Percentiles rank a stretch among this genome's conserved stretches.
Evolutionary conservation across 2,888 invertebrate genomes (phyloP).

Genomic region (Chloroclysta siterata): DNA sequence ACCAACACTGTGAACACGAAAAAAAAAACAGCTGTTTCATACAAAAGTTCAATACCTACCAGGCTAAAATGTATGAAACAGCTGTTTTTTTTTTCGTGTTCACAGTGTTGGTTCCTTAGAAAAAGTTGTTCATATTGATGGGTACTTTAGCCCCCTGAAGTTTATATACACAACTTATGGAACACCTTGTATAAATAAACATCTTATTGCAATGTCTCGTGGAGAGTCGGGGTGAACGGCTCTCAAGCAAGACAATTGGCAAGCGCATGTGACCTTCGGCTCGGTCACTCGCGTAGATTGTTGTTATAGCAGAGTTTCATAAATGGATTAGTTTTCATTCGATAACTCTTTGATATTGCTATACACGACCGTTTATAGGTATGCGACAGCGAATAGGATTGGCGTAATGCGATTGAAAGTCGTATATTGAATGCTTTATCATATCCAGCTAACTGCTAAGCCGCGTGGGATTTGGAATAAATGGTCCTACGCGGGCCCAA

Average conservation of each 20-base stretch:
- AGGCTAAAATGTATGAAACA: no score
- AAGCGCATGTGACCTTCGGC: conserved; percentile 21
- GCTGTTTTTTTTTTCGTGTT: no score
- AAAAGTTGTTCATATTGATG: no score
- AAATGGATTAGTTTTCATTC: conserved; percentile 21
- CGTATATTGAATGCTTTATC: neutral
- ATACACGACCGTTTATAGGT: neutral
- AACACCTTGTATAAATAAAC: conserved; percentile 16
- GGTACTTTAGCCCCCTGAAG: no score
- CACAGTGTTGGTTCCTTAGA: no score
- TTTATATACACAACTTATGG: no score
- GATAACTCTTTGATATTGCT: conserved; percentile 13
- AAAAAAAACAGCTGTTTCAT: no score
- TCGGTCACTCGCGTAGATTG: conserved; percentile 16
- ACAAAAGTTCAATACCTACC: no score
- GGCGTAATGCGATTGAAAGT: conserved; percentile 1
- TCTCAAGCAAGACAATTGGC: conserved; percentile 27
- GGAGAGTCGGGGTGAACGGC: conserved; percentile 20
- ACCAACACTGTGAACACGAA: no score
- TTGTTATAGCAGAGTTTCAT: conserved; percentile 11
- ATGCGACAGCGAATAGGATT: neutral
- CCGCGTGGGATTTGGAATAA: no score
- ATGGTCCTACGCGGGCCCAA: neutral
- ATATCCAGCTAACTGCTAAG: neutral
- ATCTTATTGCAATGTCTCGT: conserved; percentile 1